These are phyloP conservation scores for Entomyzon cyanotis DNA, from an alignment of 2,113 vertebrate genomes.

Conservation along the genomic window DNA sequence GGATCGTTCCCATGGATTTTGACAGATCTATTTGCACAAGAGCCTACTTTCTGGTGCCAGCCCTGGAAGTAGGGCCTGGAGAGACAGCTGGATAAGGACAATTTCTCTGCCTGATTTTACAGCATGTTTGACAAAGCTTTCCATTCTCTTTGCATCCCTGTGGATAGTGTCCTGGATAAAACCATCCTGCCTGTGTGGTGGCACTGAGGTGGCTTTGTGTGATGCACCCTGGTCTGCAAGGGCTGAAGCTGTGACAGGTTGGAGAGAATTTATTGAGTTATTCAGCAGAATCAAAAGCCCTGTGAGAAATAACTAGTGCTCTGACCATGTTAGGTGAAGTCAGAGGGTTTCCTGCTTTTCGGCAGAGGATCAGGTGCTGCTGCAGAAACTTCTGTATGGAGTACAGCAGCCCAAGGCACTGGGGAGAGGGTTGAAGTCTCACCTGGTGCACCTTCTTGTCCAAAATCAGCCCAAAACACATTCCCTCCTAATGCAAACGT, in stretches of 20 bases:
- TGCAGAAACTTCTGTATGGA: not conserved
- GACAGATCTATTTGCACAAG: not conserved
- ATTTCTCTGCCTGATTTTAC: not conserved
- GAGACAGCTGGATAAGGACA: not conserved
- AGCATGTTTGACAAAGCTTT: accelerated
- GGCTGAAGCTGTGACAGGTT: not conserved
- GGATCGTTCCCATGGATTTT: not conserved
- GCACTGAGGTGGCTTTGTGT: accelerated
- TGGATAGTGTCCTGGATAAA: accelerated
- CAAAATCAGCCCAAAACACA: not conserved
- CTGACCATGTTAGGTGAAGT: not conserved
- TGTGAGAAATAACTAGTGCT: not conserved
- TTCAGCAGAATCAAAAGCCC: not conserved
- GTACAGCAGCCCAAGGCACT: accelerated
- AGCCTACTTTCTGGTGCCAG: not conserved
- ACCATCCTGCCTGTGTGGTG: accelerated
- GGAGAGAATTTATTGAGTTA: not conserved
- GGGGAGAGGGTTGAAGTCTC: not conserved
- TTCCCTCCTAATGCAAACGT: not conserved
- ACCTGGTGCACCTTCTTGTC: not conserved
- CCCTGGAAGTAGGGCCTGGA: not conserved
- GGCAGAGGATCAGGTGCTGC: not conserved
- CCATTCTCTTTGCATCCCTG: not conserved
- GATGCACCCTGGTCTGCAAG: accelerated
- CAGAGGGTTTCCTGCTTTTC: accelerated